Base-by-base conservation (phyloP, 2,797 vertebrate genomes). In the Astyanax mexicanus region DNA sequence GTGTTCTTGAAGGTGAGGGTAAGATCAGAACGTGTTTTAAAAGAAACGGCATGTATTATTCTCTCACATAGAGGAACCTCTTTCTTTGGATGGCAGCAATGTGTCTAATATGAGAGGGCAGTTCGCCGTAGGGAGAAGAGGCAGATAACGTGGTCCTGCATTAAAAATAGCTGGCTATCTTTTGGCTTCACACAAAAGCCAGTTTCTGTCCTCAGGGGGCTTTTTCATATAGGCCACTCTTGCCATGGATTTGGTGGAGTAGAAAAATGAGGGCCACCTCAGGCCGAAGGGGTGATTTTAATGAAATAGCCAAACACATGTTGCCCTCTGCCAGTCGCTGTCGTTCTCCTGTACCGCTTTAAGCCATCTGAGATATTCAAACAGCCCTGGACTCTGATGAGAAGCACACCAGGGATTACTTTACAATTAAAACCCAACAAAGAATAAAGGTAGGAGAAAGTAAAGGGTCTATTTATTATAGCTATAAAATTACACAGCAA, bases 91-190 rank as follows among this genome's bases (percentile, higher is more conserved):
- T 68, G 62, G 52, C 75, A 65, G 62, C 71, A 71, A 69, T 65
- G 68, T 60, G 73, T 79, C 40, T 68, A 62, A 77, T 75, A 49
- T 45, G 78, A 78, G 72, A 78, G 27, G 72, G 73, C 78, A 80
- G 72, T 57, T 32, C 25, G 75, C 75, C 52, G 15, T 21, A 49
- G 64, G 72, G 68, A 69, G 66, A 70, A 54, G 52, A 60, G 55
- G n/a, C 40, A 21, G 44, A 70, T 58, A 61, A 75, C 35, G 3
- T 69, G 61, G 55, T 32, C 68, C 69, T 68, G 49, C 75, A 15
- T 73, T 73, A 74, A 75, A 81, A 83, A 81, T 68, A 74, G 74
- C 70, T 62, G 51, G 65, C 70, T 73, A 69, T 73, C 52, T 66
- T 81, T 74, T 51, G 47, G 27, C 73, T 57, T 54, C 55, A 35